Base-by-base conservation (phyloP, 2,113 vertebrate genomes). In the Hystrix cristata region DNA sequence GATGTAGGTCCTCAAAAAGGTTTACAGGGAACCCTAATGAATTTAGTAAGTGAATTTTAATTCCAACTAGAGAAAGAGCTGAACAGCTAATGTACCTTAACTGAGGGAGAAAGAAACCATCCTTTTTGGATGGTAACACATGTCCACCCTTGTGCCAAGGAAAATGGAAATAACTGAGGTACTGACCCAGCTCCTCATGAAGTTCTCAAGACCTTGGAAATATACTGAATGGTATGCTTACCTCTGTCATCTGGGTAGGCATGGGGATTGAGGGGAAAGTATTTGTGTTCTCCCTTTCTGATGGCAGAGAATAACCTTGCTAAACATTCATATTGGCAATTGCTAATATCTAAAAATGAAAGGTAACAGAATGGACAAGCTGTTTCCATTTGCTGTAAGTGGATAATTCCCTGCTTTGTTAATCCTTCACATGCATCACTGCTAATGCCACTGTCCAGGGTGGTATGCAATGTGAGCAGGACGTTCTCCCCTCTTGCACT, bases 371-470 rank as follows among this genome's bases (percentile, higher is more conserved):
- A 95, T 2, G 34, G 87, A 94, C n/a, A 31, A 34, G 48, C 48
- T 1, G 1, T 48, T 85, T 31, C 83, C 83, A 95, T 53, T 86
- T 95, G 72, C 57, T 96, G 3, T 72, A 38, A 93, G 67, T 65
- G 53, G 87, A 51, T 27, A 60, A 31, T 15, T 82, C 67, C 71
- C 60, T 60, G 46, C 16, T 90, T 69, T 83, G 85, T 48, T 95
- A 96, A 96, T 92, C 92, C 78, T 31, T n/a, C 53, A 69, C 89
- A 71, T 91, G 71, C 48, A 95, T 92, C 85, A 57, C 90, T 51
- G 57, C 72, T 95, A 90, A 96, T 87, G 87, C 87, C 97, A 93
- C 87, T 69, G 62, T 85, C 90, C 92, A 57, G 96, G 76, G 65
- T 69, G 89, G 94, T 80, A 94, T 71, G 89, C 78, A 71, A 64